Conservation (phyloP, 2,113 vertebrate species). For the Chascanopsetta lugubris region DNA sequence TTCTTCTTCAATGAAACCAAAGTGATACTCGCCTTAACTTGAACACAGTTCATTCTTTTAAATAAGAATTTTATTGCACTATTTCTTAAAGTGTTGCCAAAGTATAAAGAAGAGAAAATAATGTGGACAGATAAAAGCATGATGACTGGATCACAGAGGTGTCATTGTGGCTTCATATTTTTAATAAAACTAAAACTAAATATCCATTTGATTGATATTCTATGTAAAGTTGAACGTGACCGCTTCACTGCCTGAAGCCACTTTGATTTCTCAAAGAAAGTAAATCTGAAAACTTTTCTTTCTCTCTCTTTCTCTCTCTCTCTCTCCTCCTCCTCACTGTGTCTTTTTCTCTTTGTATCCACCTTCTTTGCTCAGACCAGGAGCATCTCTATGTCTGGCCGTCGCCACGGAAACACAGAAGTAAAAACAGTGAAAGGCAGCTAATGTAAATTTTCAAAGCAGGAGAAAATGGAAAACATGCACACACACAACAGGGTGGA, state of each 20-base stretch:
- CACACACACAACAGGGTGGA: background rate
- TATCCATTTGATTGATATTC: background rate
- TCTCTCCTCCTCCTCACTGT: conserved; percentile 12
- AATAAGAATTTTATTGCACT: conserved; percentile 32
- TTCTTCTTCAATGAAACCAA: conserved; percentile 22
- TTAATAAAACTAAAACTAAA: background rate
- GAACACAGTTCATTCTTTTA: background rate
- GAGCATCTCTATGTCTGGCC: background rate
- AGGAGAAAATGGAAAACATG: background rate
- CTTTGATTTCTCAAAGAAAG: background rate
- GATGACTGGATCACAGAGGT: background rate
- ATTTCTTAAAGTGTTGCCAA: conserved; percentile 41
- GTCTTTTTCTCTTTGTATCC: conserved; percentile 30
- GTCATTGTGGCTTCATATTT: background rate
- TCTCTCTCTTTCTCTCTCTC: conserved; percentile 5
- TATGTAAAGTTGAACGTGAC: background rate
- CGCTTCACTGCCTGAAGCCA: background rate
- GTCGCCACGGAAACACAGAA: conserved; percentile 43
- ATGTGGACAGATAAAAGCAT: background rate
- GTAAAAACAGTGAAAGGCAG: conserved; percentile 60
- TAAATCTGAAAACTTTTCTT: background rate
- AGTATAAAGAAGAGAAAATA: conserved; percentile 3
- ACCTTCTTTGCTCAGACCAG: background rate
- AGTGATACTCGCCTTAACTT: conserved; percentile 19
- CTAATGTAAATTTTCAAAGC: conserved; percentile 57